These are phyloP conservation scores for Drosophila arawakana DNA, from an alignment of 1,140 invertebrate species.

Conservation along the genomic window DNA sequence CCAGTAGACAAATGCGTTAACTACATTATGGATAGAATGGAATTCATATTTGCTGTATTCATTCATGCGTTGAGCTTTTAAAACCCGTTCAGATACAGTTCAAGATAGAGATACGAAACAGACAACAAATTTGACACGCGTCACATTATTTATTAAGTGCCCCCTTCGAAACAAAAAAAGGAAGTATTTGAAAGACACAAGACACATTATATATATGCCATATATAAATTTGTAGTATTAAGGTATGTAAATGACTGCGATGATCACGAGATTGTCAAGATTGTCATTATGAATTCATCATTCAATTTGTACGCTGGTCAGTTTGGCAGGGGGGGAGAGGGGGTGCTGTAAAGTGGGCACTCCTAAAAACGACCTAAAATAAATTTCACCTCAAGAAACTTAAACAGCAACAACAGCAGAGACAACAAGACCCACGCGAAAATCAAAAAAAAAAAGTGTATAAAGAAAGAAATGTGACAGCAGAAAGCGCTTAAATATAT, in stretches of 20 bases:
- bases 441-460: slow-evolving; percentile 1
- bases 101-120: slow-evolving; percentile 17
- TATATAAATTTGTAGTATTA: slow-evolving; percentile 10
- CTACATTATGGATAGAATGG: not conserved
- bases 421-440: slow-evolving; percentile 48
- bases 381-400: slow-evolving; percentile 72
- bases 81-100: slow-evolving; percentile 37
- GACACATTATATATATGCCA: not conserved
- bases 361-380: slow-evolving; percentile 57
- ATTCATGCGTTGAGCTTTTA: slow-evolving; percentile 47
- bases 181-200: slow-evolving; percentile 28
- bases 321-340: not conserved
- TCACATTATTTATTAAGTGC: slow-evolving; percentile 42
- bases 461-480: slow-evolving; percentile 71
- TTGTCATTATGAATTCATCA: slow-evolving; percentile 35
- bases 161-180: slow-evolving; percentile 22
- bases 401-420: slow-evolving; percentile 53
- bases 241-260: slow-evolving; percentile 9
- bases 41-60: slow-evolving; percentile 23
- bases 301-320: slow-evolving; percentile 10
- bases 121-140: slow-evolving; percentile 52
- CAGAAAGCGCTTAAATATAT: slow-evolving; percentile 60
- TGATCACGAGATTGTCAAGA: slow-evolving; percentile 37
- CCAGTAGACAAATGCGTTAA: not conserved
- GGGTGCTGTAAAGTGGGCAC: slow-evolving; percentile 43